A percentile compares a stretch with the other conserved stretches of the same genome.
Conservation (phyloP, 92 coral and sea anemone genomes). For the Umimayanthus chanpuru region DNA sequence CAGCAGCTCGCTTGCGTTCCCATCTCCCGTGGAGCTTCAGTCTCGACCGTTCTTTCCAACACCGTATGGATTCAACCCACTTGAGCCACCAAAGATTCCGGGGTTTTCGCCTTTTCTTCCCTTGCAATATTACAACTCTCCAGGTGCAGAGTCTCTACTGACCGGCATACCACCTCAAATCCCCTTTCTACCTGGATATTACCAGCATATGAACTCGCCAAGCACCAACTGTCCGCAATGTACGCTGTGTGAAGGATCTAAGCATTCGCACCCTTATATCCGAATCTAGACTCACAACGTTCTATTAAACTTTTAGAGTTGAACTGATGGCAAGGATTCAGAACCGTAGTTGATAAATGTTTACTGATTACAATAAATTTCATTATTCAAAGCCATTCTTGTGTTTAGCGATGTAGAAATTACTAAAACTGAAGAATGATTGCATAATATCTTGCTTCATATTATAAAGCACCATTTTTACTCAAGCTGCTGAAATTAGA, state of each 20-base stretch:
- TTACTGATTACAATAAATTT: not conserved
- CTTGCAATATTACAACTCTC: constrained; percentile 72
- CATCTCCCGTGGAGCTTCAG: constrained; percentile 77
- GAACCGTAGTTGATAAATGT: not conserved
- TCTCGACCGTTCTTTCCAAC: constrained; percentile 73
- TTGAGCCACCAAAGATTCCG: constrained; percentile 87
- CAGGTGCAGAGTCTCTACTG: constrained; percentile 62
- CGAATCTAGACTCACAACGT: constrained; percentile 61
- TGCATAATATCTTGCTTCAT: not conserved
- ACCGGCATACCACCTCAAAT: constrained; percentile 76
- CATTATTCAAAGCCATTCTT: not conserved
- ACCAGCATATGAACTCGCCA: constrained; percentile 78
- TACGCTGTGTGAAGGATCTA: constrained; percentile 83
- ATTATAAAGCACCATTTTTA: not conserved
- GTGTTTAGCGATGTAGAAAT: not conserved
- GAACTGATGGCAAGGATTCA: not conserved
- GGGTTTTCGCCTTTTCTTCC: constrained; percentile 87
- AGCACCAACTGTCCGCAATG: constrained; percentile 85
- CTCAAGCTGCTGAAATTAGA: not conserved
- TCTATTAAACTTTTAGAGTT: not conserved
- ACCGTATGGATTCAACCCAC: constrained; percentile 72
- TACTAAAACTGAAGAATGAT: not conserved
- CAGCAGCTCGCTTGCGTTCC: constrained; percentile 55
- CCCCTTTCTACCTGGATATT: constrained; percentile 87
- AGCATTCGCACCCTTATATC: constrained; percentile 89